Evolutionary conservation across 2,888 invertebrate genomes (phyloP).

Genomic region (Thysanoteuthis rhombus): DNA sequence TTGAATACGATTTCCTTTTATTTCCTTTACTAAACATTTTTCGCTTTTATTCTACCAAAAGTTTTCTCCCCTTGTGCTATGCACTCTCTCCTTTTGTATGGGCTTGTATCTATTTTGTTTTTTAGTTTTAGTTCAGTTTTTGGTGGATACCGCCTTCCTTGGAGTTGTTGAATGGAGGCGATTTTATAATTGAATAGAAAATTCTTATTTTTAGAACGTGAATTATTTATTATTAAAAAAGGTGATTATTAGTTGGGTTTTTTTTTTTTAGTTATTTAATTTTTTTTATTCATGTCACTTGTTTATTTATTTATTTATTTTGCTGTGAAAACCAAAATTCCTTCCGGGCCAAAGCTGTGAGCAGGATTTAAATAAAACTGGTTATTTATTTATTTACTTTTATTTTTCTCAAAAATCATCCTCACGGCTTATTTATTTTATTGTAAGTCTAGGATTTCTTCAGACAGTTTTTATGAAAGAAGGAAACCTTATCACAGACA

Average conservation of each 20-base stretch:
- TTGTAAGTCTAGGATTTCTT: background rate
- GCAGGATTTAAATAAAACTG: background rate
- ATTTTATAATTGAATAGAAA: background rate
- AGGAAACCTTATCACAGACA: background rate
- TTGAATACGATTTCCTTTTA: slow-evolving; percentile 12
- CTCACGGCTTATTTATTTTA: background rate
- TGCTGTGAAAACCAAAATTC: background rate
- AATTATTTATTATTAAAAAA: too few relatives aligned
- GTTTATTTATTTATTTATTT: background rate
- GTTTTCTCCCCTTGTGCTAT: background rate
- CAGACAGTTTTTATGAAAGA: background rate
- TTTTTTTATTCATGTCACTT: background rate
- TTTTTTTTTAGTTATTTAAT: background rate
- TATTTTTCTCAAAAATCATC: background rate
- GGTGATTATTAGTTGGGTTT: background rate
- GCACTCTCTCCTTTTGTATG: background rate
- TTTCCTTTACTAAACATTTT: background rate
- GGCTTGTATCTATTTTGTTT: background rate
- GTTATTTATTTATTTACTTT: background rate
- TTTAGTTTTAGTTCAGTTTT: background rate
- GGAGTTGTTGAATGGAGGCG: background rate
- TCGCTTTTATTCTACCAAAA: background rate
- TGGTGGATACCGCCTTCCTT: background rate
- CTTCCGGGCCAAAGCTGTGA: background rate
- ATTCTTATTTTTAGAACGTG: background rate